Conservation (phyloP, 2,797 vertebrate genomes). For the Coregonus suidteri region DNA sequence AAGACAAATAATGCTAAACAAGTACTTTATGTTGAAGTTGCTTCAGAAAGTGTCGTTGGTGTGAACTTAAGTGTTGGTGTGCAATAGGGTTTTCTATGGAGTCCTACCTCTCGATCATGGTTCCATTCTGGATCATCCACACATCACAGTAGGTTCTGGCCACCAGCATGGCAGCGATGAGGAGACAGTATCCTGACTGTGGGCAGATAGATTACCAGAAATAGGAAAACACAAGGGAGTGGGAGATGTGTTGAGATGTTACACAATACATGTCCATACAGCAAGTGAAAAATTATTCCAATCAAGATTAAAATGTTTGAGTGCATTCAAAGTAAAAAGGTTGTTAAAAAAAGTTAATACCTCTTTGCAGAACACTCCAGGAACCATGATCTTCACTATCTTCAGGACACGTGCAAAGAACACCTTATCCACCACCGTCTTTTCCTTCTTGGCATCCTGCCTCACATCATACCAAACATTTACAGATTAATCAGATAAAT, state of each 20-base stretch:
- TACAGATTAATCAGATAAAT: background rate
- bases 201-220: background rate
- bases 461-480: conserved; percentile 36
- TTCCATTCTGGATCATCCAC: conserved; percentile 91
- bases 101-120: conserved; percentile 83
- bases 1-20: background rate
- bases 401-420: conserved; percentile 79
- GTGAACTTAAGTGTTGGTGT: background rate
- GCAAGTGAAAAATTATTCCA: background rate
- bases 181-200: conserved; percentile 83
- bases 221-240: no score
- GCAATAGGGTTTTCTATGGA: background rate
- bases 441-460: conserved; percentile 80
- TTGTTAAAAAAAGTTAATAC: conserved; percentile 58
- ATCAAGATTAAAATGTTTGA: no score
- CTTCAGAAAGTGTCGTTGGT: background rate
- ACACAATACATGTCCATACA: background rate
- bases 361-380: conserved; percentile 81
- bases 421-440: conserved; percentile 78
- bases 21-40: background rate
- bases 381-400: conserved; percentile 73
- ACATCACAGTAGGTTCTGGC: conserved; percentile 86
- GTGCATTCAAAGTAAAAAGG: no score
- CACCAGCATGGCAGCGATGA: conserved; percentile 84
- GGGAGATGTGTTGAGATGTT: background rate